Conservation (phyloP, 2,797 vertebrate genomes). For the Apodemus agrarius region DNA sequence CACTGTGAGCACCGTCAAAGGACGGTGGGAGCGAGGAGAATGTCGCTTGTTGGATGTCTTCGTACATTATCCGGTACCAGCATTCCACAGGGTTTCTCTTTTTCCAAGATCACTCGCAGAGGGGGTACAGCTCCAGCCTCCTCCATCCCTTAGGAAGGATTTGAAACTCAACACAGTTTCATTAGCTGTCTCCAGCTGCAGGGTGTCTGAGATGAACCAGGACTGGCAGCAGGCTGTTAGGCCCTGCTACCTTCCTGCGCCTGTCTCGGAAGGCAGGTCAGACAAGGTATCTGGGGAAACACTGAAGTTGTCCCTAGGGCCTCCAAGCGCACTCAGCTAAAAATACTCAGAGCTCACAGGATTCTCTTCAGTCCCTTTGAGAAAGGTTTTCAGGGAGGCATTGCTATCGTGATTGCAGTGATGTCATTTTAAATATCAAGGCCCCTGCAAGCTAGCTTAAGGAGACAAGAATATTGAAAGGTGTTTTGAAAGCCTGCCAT, state of each 20-base stretch:
- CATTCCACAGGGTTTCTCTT: background rate
- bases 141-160: background rate
- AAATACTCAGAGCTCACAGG: constrained; percentile 49
- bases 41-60: background rate
- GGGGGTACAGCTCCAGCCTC: background rate
- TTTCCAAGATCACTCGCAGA: background rate
- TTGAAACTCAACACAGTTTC: background rate
- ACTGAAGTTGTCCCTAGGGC: background rate
- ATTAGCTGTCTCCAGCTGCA: background rate
- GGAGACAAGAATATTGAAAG: background rate
- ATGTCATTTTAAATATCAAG: constrained; percentile 37
- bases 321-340: constrained; percentile 47
- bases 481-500: background rate
- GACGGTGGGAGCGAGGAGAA: background rate
- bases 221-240: background rate
- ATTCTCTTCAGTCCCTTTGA: constrained; percentile 11
- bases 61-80: background rate
- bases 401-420: constrained; percentile 9
- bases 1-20: background rate
- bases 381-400: constrained; percentile 17
- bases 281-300: constrained; percentile 7
- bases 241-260: background rate
- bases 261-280: background rate
- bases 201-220: background rate
- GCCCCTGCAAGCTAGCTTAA: background rate